Evolutionary conservation across 2,113 vertebrate genomes (phyloP).

Genomic region (Lophura nycthemera): DNA sequence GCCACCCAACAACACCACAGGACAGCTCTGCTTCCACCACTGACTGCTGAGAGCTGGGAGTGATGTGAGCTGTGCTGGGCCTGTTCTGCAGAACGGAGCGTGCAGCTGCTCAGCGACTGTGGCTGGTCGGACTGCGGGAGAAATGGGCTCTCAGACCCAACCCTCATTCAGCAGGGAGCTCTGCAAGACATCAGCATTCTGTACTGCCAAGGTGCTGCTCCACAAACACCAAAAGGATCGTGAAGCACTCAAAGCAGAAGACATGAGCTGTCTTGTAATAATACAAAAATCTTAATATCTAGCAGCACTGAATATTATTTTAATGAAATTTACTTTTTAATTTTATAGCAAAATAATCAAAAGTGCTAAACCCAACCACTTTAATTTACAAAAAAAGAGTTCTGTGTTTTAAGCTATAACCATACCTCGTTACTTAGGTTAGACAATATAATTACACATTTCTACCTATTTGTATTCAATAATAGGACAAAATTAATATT

Average conservation of each 20-base stretch:
- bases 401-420: constrained; percentile 41
- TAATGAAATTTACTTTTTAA: constrained; percentile 73
- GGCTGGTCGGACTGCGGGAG: not conserved
- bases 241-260: not conserved
- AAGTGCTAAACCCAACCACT: constrained; percentile 77
- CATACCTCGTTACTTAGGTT: constrained; percentile 64
- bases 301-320: constrained; percentile 82
- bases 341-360: constrained; percentile 79
- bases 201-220: not conserved
- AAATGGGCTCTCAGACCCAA: not conserved
- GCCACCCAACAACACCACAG: not conserved
- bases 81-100: too few species aligned
- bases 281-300: constrained; percentile 51
- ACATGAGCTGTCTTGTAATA: not conserved
- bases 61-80: too few species aligned
- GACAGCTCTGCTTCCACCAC: not conserved
- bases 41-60: not conserved
- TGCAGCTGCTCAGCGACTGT: too few species aligned
- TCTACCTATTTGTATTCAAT: constrained; percentile 55
- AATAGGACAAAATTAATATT: constrained; percentile 75
- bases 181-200: not conserved
- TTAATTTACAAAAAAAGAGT: constrained; percentile 71
- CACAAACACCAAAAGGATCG: not conserved
- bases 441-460: constrained; percentile 63
- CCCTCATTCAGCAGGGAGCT: not conserved